Conservation (phyloP, 2,797 vertebrate genomes). For the Brachyrhaphis roseni region DNA sequence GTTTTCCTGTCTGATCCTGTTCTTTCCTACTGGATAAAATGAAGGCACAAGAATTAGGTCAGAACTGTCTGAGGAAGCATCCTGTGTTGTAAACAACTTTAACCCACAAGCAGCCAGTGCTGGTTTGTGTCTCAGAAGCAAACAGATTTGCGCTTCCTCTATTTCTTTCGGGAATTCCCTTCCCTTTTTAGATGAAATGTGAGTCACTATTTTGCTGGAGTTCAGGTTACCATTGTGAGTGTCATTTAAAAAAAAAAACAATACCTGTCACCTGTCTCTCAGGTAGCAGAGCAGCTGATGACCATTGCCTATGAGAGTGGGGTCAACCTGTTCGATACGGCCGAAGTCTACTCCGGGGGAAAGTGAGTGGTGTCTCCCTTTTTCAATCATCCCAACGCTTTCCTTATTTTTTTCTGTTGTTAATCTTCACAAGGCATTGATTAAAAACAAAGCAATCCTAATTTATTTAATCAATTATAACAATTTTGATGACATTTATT, state of each 20-base stretch:
- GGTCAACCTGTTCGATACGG: constrained; percentile 94
- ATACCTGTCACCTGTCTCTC: constrained; percentile 40
- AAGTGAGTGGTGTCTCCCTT: constrained; percentile 74
- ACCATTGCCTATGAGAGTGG: constrained; percentile 94
- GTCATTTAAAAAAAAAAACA: not conserved
- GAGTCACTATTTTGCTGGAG: constrained; percentile 14
- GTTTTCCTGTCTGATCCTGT: constrained; percentile 5
- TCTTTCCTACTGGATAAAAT: constrained; percentile 14
- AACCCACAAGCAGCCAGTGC: constrained; percentile 37
- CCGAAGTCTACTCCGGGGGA: constrained; percentile 89
- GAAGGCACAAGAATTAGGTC: constrained; percentile 52
- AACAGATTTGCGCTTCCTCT: constrained; percentile 25
- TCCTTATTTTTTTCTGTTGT: constrained; percentile 19
- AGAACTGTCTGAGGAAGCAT: constrained; percentile 38
- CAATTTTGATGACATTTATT: not conserved
- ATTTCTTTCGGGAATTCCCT: constrained; percentile 30
- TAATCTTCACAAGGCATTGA: constrained; percentile 8
- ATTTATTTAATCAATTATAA: not conserved
- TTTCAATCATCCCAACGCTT: constrained; percentile 23
- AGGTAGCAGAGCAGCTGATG: constrained; percentile 95
- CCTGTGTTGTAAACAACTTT: constrained; percentile 56
- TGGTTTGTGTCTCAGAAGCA: constrained; percentile 23
- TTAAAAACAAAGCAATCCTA: constrained; percentile 25
- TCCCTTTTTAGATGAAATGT: constrained; percentile 29
- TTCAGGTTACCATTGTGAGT: not conserved